Evolutionary conservation across 2,113 vertebrate genomes (phyloP), one percentile per base, ranked within the genome.

Genomic region (Talpa occidentalis): DNA sequence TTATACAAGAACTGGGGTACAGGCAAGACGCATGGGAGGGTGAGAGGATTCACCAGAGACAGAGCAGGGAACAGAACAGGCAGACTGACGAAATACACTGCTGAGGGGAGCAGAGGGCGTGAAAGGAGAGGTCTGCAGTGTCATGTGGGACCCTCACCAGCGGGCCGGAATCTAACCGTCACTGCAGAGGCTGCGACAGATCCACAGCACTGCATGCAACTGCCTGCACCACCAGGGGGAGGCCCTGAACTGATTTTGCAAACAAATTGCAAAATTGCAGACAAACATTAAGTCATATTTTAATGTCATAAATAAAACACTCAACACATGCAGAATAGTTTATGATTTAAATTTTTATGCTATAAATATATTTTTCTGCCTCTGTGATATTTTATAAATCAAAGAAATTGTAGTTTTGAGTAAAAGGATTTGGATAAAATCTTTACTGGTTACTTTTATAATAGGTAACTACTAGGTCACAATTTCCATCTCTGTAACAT

Each of bases 301-400:
- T 74, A 94, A 67, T 82, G 64, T 35, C 80, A 89, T 30, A 82
- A 77, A 88, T 70, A 73, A 90, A 60, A 26, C 30, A 44, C 6
- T 42, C 1, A 77, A 76, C 86, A 78, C 40, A 82, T 73, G 37
- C 10, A 87, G 67, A 82, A 52, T 90, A 86, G 54, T 90, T 93
- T 80, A 69, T 85, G 47, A 44, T 10, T 82, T 66, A 64, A 89
- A 52, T 64, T 93, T 95, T 89, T 56, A 82, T 64, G 15, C 6
- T 35, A 67, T 1, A 84, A 79, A 56, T 42, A 54, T 52, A 60
- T 74, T 66, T 84, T 28, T 62, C 69, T 35, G 44, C 21, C 8
- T 42, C 49, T 66, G 2, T 94, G 60, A 69, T 15, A 73, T 86
- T 64, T 87, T 83, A 49, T 28, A 82, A 89, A 44, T 74, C 15